These are phyloP conservation scores for Epizoanthus stellaris DNA, from an alignment of 92 coral and sea anemone species.

Conservation along the genomic window DNA sequence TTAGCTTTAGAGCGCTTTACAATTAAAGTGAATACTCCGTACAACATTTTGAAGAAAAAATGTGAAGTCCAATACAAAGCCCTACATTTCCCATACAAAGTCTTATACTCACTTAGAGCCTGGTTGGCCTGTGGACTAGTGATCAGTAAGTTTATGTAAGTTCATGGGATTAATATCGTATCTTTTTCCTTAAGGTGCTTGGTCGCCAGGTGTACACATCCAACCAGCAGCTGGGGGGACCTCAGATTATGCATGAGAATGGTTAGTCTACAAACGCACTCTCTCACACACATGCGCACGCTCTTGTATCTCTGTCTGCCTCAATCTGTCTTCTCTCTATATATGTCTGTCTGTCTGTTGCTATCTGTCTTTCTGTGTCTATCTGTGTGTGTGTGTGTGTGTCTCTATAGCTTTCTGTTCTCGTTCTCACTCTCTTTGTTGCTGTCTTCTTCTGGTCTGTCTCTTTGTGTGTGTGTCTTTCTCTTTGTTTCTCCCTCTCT, in stretches of 20 bases:
- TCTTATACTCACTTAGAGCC: too few relatives aligned
- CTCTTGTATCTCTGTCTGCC: neutral
- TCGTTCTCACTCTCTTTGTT: neutral
- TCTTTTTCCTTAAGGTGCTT: constrained; percentile 69
- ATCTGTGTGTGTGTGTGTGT: neutral
- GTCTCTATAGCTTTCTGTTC: neutral
- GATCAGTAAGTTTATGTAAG: too few relatives aligned
- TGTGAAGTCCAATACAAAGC: too few relatives aligned
- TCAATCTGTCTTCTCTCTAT: neutral
- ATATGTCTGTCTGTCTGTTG: neutral
- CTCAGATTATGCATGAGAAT: constrained; percentile 95
- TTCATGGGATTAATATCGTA: too few relatives aligned
- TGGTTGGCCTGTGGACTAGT: too few relatives aligned
- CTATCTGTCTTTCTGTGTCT: neutral
- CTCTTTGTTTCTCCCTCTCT: too few relatives aligned
- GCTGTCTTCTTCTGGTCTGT: neutral
- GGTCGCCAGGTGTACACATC: constrained; percentile 99
- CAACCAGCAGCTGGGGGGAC: constrained; percentile 98
- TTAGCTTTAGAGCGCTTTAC: too few relatives aligned
- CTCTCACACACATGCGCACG: neutral
- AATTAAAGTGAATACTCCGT: too few relatives aligned
- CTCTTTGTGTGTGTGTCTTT: too few relatives aligned
- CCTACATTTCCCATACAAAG: too few relatives aligned
- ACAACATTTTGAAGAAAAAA: too few relatives aligned
- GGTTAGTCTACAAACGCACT: constrained; percentile 51